Base-by-base conservation (phyloP, 2,888 invertebrate genomes). In the Acanthosepion pharaonis region DNA sequence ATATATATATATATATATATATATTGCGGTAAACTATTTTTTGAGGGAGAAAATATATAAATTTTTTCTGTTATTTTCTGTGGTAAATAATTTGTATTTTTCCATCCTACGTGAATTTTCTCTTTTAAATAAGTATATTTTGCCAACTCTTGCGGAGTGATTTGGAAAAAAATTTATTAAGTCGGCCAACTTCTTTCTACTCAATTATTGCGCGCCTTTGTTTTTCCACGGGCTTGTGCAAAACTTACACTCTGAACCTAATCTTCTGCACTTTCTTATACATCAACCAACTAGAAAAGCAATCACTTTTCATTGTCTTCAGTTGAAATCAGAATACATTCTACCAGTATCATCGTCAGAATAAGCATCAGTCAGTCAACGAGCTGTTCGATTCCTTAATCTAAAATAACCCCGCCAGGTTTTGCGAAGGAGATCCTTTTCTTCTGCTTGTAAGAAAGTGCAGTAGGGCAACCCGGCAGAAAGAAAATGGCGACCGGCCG, bases 1-100 rank as follows among this genome's bases (percentile, higher is more conserved):
- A 64, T 64, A 64, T 64, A 64, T 64, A 64, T 64, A 64, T 64
- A 64, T 64, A 64, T 64, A 64, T 64, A 64, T 64, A 64, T 64
- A 64, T 64, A 64, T 64, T 42, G 42, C 0, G 3, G 42, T 42
- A 1, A 42, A 42, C 42, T 42, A 1, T 42, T 42, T 42, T 42
- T 42, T 33, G 33, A 1, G 33, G 42, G 42, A 42, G 42, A 42
- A 42, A 42, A 64, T 64, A 64, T 64, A 64, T 64, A 64, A 28
- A 64, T 0, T 15, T 6, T 51, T 51, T 8, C 5, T 15, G 51
- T 51, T 51, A 51, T 51, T 51, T 51, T 51, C 5, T 0, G 0
- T 8, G 51, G 15, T 51, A 15, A 55, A 55, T 55, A 55, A 18
- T 18, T 4, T 55, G 55, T 55, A 4, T 18, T 18, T 55, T 20